Base-by-base conservation (phyloP, 2,113 vertebrate species). In the Pteronura brasiliensis region DNA sequence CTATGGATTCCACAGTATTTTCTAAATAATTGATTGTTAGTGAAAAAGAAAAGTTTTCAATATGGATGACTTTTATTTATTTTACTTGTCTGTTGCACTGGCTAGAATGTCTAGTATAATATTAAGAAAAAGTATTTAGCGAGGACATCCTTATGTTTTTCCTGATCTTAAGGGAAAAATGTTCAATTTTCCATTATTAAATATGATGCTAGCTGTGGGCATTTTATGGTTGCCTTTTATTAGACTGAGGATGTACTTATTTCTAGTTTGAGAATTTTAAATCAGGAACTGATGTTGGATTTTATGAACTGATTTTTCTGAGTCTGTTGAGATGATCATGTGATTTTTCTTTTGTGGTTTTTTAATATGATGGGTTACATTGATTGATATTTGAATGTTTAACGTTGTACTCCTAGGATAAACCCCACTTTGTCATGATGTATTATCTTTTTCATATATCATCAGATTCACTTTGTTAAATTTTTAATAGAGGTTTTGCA, bases 321-420 rank as follows among this genome's bases (percentile, higher is more conserved):
- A 92, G 47, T 76, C 84, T 85, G 7, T 36, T 69, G 17, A 88
- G 49, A 61, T 71, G 84, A 61, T 92, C 31, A 59, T 93, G 23
- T 80, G 72, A 27, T 55, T 90, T 94, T 79, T 82, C 80, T 72
- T 84, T 92, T 86, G 65, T 92, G 31, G 17, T 57, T 89, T 90
- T 80, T 87, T 89, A 80, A 92, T 79, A 80, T 17, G 49, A 61
- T 76, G 34, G 63, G 7, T 92, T 61, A 74, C 4, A 80, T 11
- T 25, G 55, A 65, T 80, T 92, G 79, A 39, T 31, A 79, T 96
- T 92, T 92, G 17, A 92, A 84, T 71, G 17, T 84, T 92, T 74
- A 74, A 59, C 8, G 39, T 34, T 65, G 21, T 15, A 31, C 59
- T 95, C 39, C 39, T 86, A 74, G 85, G 55, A 47, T 69, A 69